phyloP scores from a whole-genome alignment of 2,797 vertebrate genomes.

The Neoniphon sammara region DNA sequence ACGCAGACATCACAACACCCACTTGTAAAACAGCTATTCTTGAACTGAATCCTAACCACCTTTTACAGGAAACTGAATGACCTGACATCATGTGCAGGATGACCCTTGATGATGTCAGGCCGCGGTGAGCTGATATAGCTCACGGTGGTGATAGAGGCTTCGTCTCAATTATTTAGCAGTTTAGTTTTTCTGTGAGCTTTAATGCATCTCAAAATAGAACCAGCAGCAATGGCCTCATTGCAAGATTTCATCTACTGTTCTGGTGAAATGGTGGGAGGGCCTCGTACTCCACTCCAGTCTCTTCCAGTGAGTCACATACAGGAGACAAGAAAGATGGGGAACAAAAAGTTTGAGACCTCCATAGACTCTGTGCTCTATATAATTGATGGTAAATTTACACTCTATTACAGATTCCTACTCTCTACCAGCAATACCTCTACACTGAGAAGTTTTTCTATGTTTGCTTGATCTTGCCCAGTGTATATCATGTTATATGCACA shows the following conservation, averaged over 20 bases:
- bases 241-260: slow-evolving; percentile 60
- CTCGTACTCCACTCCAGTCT: slow-evolving; percentile 6
- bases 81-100: slow-evolving; percentile 48
- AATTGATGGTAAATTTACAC: neutral
- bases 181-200: slow-evolving; percentile 65
- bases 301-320: neutral
- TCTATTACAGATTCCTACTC: neutral
- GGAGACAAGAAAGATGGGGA: neutral
- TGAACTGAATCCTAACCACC: neutral
- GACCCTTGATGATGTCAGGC: slow-evolving; percentile 52
- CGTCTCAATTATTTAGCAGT: slow-evolving; percentile 80
- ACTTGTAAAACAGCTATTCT: too few species aligned
- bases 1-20: slow-evolving; percentile 6
- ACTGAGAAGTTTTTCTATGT: neutral
- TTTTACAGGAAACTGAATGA: slow-evolving; percentile 17
- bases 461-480: neutral
- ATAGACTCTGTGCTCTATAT: neutral
- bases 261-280: slow-evolving; percentile 30
- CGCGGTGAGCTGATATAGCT: slow-evolving; percentile 49
- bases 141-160: slow-evolving; percentile 50
- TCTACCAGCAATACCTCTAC: neutral
- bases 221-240: slow-evolving; percentile 72
- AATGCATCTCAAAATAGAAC: slow-evolving; percentile 80
- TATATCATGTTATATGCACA: neutral
- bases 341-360: slow-evolving; percentile 9